A percentile compares a stretch with the other conserved stretches of the same genome.
Evolutionary conservation across 1,140 invertebrate genomes (phyloP).

Genomic region (Drosophila parvula): DNA sequence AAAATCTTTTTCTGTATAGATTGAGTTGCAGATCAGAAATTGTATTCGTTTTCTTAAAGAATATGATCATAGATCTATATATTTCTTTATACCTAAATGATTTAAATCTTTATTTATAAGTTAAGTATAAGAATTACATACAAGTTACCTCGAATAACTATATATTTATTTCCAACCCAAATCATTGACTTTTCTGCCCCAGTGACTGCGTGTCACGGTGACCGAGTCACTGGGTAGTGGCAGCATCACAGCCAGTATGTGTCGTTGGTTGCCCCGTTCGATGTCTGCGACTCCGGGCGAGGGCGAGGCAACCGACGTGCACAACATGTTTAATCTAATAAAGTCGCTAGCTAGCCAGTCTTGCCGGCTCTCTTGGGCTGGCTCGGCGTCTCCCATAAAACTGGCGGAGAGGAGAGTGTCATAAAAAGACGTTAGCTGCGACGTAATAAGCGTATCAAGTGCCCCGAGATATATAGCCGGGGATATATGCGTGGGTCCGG

Average conservation of each 20-base stretch:
- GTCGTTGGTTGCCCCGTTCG: not conserved
- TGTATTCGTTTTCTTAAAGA: too few species aligned
- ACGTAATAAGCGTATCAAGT: conserved; percentile 82
- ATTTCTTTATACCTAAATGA: too few species aligned
- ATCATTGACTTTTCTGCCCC: not conserved
- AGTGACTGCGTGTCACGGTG: conserved; percentile 16
- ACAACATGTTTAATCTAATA: conserved; percentile 82
- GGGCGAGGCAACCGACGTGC: conserved; percentile 50
- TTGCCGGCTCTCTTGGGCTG: conserved; percentile 34
- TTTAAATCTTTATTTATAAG: too few species aligned
- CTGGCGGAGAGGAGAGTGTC: conserved; percentile 43
- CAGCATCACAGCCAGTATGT: conserved; percentile 16
- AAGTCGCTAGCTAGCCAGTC: conserved; percentile 65
- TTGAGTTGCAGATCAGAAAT: too few species aligned
- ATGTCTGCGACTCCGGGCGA: conserved; percentile 19
- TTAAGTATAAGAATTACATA: too few species aligned
- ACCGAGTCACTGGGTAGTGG: conserved; percentile 3
- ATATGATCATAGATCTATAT: too few species aligned
- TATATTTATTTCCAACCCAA: too few species aligned
- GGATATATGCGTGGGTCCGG: conserved; percentile 14
- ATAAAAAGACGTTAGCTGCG: conserved; percentile 72
- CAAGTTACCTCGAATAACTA: too few species aligned
- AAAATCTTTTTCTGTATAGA: too few species aligned
- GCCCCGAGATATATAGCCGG: conserved; percentile 50
- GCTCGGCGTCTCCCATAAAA: conserved; percentile 54